Conservation (phyloP, 2,888 invertebrate genomes). For the Melitaea athalia region DNA sequence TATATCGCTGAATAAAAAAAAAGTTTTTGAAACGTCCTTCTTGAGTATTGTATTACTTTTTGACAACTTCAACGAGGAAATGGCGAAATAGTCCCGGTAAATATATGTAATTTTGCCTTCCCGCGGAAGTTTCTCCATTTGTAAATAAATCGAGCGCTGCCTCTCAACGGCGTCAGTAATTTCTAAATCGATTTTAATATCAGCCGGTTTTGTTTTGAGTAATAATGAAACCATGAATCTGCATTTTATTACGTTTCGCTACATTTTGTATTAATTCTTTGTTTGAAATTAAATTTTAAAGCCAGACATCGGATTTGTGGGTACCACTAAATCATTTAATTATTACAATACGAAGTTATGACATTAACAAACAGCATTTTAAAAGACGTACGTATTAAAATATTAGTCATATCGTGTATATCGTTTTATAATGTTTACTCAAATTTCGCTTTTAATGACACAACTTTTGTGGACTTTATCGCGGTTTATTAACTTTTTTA, state of each 20-base stretch:
- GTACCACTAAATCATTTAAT: background rate
- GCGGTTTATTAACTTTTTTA: no score
- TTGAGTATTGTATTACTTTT: conserved; percentile 12
- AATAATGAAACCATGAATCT: conserved; percentile 34
- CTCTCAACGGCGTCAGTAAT: conserved; percentile 32
- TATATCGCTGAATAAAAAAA: background rate
- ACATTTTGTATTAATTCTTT: conserved; percentile 27
- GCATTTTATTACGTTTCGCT: conserved; percentile 30
- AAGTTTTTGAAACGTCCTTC: background rate
- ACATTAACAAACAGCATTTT: no score
- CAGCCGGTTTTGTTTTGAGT: conserved; percentile 31
- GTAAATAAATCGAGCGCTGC: conserved; percentile 35
- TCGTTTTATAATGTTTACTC: no score
- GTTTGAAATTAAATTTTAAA: conserved; percentile 20
- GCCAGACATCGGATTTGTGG: background rate
- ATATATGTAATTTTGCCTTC: conserved; percentile 28
- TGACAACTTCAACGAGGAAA: conserved; percentile 5
- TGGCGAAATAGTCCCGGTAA: conserved; percentile 17
- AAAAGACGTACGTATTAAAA: no score
- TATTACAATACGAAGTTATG: background rate
- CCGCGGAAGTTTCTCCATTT: conserved; percentile 31
- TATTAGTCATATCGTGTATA: no score
- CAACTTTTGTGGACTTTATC: no score
- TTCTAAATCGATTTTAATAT: conserved; percentile 38
- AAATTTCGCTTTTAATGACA: no score